Conservation (phyloP, 2,797 vertebrate species). For the Gallinago stenura region DNA sequence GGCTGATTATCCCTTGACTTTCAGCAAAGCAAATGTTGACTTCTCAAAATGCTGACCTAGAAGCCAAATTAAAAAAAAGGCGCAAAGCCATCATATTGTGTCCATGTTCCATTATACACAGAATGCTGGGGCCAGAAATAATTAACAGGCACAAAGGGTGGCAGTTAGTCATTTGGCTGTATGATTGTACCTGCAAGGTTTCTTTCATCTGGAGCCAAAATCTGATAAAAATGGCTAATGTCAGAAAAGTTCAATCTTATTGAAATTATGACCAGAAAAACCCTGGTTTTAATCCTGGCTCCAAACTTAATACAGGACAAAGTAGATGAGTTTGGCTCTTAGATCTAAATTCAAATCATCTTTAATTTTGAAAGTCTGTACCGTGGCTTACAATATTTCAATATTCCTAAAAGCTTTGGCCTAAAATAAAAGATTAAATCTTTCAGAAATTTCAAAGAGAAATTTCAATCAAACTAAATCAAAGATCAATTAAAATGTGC, state of each 20-base stretch:
- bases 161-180: constrained; percentile 51
- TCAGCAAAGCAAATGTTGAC: background rate
- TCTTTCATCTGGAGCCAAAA: constrained; percentile 57
- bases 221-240: constrained; percentile 30
- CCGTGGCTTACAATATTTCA: background rate
- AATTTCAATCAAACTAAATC: no score
- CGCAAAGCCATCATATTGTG: constrained; percentile 1
- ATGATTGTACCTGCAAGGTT: constrained; percentile 50
- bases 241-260: constrained; percentile 14
- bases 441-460: background rate
- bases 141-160: constrained; percentile 51
- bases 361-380: background rate
- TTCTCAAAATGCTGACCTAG: constrained; percentile 11
- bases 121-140: constrained; percentile 46
- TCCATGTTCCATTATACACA: constrained; percentile 34
- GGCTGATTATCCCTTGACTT: background rate
- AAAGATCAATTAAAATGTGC: background rate
- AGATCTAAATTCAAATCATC: background rate
- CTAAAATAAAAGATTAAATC: background rate
- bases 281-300: background rate
- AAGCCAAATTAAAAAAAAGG: background rate
- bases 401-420: background rate
- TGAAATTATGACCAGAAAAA: constrained; percentile 19
- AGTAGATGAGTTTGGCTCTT: background rate
- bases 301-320: background rate